Percentiles rank a stretch among this genome's conserved stretches.
These are phyloP conservation scores for Lutjanus erythropterus DNA, from an alignment of 2,113 vertebrate genomes.

Conservation along the genomic window DNA sequence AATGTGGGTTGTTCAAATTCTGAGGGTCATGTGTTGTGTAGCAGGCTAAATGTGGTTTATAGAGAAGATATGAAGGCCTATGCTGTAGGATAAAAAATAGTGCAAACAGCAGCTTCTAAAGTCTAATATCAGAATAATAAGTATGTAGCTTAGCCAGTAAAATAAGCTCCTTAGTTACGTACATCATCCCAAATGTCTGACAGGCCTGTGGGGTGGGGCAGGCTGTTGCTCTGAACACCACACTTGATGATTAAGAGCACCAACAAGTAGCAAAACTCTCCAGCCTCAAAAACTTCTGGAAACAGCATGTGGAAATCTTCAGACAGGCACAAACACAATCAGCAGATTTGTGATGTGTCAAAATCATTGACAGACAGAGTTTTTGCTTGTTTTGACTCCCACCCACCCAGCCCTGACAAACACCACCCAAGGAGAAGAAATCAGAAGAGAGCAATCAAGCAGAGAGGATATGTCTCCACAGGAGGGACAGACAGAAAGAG, in stretches of 20 bases:
- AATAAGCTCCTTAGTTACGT: neutral
- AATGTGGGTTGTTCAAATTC: too few species aligned
- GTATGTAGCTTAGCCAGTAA: neutral
- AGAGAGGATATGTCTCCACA: slow-evolving; percentile 63
- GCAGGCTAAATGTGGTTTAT: neutral
- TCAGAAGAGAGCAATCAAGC: slow-evolving; percentile 77
- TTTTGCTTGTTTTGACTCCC: slow-evolving; percentile 64
- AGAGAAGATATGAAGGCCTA: neutral
- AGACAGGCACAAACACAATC: slow-evolving; percentile 57
- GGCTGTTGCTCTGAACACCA: slow-evolving; percentile 8
- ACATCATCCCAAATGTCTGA: neutral
- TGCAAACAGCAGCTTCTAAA: too few species aligned
- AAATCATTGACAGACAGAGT: slow-evolving; percentile 50
- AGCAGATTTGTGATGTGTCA: slow-evolving; percentile 57
- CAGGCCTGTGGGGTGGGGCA: neutral
- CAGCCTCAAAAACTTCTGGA: slow-evolving; percentile 15
- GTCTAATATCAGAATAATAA: neutral
- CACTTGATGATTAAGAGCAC: slow-evolving; percentile 34
- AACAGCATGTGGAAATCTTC: slow-evolving; percentile 38
- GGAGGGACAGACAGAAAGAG: slow-evolving; percentile 58
- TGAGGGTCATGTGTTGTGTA: neutral
- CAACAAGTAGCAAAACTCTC: slow-evolving; percentile 28
- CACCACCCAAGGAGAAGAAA: slow-evolving; percentile 70
- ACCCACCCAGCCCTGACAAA: slow-evolving; percentile 52
- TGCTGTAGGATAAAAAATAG: too few species aligned